Evolutionary conservation across 2,113 vertebrate species (phyloP), one percentile per base, ranked within the genome.

Genomic region (Equus przewalskii): DNA sequence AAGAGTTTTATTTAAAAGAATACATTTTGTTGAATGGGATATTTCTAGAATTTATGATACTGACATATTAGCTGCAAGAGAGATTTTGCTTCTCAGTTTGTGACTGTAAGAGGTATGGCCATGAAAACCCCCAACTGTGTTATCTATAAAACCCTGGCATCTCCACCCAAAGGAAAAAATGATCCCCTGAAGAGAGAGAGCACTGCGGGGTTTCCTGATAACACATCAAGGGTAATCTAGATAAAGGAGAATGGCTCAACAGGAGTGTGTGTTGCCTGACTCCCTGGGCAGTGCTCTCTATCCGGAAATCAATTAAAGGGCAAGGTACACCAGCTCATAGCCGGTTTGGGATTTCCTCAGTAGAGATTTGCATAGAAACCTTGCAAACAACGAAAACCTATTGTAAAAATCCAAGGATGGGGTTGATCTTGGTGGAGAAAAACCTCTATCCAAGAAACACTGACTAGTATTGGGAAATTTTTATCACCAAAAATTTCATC

Each of bases 211-310:
- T 88, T 97, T 96, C 94, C 98, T 97, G 98, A 97, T 96, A 97
- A 96, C 98, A 98, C 98, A 98, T 97, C 96, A 96, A 98, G 97
- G 96, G 94, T 98, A 97, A 98, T 98, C 69, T 78, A 96, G 98
- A 97, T 97, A 81, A 97, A 98, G 98, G 95, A 96, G 97, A 91
- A 96, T 85, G 89, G 62, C 97, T 96, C 96, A 41, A 94, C 93
- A 92, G 95, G 89, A 96, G 75, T 90, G 46, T 96, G 80, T 95
- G 96, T 54, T 97, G 89, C 93, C 89, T 79, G 95, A 97, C 97
- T 98, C 97, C 98, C 98, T 84, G 97, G 92, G 97, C 97, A 97
- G 96, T 96, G 92, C 96, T 98, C 83, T 98, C 95, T 84, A 94
- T 95, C 94, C 96, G 70, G 72, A 96, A 97, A 97, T 96, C 97